A percentile compares a stretch with the other conserved stretches of the same genome.
phyloP scores from a whole-genome alignment of 2,797 vertebrate genomes.

The Streptopelia turtur region DNA sequence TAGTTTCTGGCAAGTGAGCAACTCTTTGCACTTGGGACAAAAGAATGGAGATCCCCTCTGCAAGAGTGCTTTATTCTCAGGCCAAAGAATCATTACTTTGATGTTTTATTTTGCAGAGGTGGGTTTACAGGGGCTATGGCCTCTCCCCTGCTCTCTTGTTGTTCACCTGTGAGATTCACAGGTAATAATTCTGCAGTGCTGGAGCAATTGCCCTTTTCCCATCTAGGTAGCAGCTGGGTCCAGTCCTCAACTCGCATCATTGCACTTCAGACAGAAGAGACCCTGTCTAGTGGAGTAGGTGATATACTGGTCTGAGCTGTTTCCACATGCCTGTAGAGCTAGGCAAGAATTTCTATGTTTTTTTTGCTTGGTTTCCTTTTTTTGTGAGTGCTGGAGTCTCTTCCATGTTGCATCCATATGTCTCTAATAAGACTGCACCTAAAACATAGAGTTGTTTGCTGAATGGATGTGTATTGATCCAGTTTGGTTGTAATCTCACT shows the following conservation, averaged over 20 bases:
- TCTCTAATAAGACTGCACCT: background rate
- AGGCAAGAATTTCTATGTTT: background rate
- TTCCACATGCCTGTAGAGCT: background rate
- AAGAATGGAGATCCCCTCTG: background rate
- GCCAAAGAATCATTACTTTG: background rate
- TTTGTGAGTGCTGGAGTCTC: background rate
- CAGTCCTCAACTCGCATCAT: background rate
- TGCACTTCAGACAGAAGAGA: background rate
- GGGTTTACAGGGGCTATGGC: background rate
- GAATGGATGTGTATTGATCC: background rate
- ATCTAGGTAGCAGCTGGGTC: background rate
- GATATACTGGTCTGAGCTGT: background rate
- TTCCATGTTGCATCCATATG: background rate
- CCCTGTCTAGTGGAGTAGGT: background rate
- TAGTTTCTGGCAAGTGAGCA: background rate
- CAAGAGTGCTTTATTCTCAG: background rate
- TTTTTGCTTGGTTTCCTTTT: background rate
- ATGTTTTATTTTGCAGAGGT: background rate
- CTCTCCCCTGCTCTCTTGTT: background rate
- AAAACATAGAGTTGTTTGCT: background rate
- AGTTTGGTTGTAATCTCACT: background rate
- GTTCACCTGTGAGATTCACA: background rate
- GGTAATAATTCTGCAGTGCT: background rate
- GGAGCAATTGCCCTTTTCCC: background rate
- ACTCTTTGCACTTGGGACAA: background rate